Conservation (phyloP, 2,888 invertebrate genomes). For the Lycia hirtaria region DNA sequence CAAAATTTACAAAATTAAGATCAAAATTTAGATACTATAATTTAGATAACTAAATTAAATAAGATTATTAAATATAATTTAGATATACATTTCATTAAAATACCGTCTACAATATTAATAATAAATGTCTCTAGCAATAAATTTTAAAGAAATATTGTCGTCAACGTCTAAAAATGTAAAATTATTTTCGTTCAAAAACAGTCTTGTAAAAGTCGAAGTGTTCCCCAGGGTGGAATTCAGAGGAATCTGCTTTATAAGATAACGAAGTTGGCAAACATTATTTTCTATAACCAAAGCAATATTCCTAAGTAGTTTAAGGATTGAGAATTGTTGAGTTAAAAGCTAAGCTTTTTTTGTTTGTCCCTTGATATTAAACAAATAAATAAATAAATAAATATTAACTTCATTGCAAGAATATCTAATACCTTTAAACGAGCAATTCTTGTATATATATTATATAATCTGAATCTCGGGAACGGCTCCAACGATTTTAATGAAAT, state of each 20-base stretch:
- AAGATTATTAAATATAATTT: too few relatives aligned
- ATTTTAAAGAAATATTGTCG: conserved; percentile 11
- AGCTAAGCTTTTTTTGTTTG: neutral
- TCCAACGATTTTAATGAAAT: too few relatives aligned
- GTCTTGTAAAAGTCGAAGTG: conserved; percentile 36
- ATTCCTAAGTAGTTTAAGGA: conserved; percentile 23
- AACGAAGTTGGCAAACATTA: conserved; percentile 37
- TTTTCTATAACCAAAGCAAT: conserved; percentile 33
- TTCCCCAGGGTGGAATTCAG: conserved; percentile 32
- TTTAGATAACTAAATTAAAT: too few relatives aligned
- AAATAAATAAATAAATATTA: neutral
- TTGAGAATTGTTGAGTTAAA: neutral
- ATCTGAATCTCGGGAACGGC: too few relatives aligned
- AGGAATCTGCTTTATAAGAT: conserved; percentile 35
- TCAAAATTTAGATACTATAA: too few relatives aligned
- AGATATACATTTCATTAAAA: too few relatives aligned
- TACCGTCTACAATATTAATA: too few relatives aligned
- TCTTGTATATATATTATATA: too few relatives aligned
- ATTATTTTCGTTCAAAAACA: conserved; percentile 37
- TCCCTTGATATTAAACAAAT: neutral
- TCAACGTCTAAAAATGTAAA: conserved; percentile 18
- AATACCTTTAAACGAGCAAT: too few relatives aligned
- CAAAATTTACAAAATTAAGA: neutral
- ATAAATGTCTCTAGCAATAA: neutral
- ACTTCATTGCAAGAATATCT: neutral